These are phyloP conservation scores for Calameuta filiformis DNA, from an alignment of 2,888 invertebrate genomes.

Conservation along the genomic window DNA sequence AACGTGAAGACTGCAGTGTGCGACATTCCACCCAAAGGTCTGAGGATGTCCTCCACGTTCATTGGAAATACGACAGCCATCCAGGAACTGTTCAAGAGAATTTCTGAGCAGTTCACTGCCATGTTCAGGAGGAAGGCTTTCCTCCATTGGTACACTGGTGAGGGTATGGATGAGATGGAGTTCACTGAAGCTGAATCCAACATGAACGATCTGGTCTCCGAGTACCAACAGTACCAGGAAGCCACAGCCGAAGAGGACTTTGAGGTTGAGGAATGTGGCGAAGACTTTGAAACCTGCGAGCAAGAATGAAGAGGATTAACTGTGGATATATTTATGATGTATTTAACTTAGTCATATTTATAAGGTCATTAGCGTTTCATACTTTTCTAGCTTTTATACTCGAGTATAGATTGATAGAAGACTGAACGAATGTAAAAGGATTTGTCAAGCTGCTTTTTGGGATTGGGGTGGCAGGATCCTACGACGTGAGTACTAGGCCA, in stretches of 20 bases:
- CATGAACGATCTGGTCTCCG: conserved; percentile 79
- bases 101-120: conserved; percentile 68
- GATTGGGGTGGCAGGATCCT: neutral
- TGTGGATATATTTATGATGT: conserved; percentile 1
- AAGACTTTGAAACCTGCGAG: conserved; percentile 65
- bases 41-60: conserved; percentile 75
- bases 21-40: conserved; percentile 79
- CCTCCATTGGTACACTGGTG: conserved; percentile 82
- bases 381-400: conserved; percentile 24
- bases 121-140: conserved; percentile 81
- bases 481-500: neutral
- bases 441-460: neutral
- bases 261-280: conserved; percentile 69
- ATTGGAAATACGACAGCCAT: conserved; percentile 74
- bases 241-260: conserved; percentile 71
- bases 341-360: conserved; percentile 17
- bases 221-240: conserved; percentile 82
- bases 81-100: conserved; percentile 70
- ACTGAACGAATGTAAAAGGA: neutral
- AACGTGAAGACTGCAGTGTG: conserved; percentile 86
- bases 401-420: conserved; percentile 12
- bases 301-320: conserved; percentile 45
- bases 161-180: conserved; percentile 80
- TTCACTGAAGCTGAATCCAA: conserved; percentile 80
- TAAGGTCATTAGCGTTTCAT: conserved; percentile 12